Conservation (phyloP, 2,113 vertebrate genomes). For the Rhabdornis inornatus region DNA sequence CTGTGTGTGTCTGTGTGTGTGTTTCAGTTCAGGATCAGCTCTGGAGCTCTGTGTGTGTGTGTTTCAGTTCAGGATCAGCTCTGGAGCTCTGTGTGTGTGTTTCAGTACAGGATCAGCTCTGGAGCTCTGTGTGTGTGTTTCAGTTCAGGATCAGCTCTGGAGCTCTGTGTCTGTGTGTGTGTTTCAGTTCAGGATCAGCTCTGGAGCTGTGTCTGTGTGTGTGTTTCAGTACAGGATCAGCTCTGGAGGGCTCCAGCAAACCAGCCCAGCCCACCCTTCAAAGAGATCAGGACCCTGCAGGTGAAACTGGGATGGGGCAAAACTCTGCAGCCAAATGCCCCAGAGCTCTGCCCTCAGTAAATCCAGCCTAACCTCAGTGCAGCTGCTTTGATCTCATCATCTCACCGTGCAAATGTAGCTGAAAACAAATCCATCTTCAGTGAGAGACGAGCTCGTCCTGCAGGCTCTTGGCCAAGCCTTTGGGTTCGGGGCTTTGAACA, state of each 20-base stretch:
- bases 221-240: accelerated
- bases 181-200: too few relatives aligned
- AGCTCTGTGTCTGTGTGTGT: too few relatives aligned
- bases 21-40: not conserved
- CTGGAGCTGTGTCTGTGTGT: not conserved
- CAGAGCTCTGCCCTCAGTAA: not conserved
- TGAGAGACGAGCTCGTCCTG: not conserved
- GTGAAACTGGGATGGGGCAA: not conserved
- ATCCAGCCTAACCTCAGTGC: not conserved
- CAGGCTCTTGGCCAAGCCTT: conserved; percentile 31
- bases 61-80: too few relatives aligned
- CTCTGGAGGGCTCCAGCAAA: not conserved
- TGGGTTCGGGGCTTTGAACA: not conserved
- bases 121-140: accelerated
- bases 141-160: not conserved
- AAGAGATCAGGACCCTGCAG: not conserved
- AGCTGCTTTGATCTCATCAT: conserved; percentile 41
- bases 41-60: not conserved
- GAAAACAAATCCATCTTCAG: conserved; percentile 19
- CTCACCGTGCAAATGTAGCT: not conserved
- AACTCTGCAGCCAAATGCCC: not conserved
- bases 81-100: too few relatives aligned
- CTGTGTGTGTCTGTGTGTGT: too few relatives aligned
- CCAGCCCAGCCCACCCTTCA: not conserved
- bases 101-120: too few relatives aligned